A percentile compares a stretch with the other conserved stretches of the same genome.
Conservation (phyloP, 2,888 invertebrate genomes). For the Stramonita haemastoma region DNA sequence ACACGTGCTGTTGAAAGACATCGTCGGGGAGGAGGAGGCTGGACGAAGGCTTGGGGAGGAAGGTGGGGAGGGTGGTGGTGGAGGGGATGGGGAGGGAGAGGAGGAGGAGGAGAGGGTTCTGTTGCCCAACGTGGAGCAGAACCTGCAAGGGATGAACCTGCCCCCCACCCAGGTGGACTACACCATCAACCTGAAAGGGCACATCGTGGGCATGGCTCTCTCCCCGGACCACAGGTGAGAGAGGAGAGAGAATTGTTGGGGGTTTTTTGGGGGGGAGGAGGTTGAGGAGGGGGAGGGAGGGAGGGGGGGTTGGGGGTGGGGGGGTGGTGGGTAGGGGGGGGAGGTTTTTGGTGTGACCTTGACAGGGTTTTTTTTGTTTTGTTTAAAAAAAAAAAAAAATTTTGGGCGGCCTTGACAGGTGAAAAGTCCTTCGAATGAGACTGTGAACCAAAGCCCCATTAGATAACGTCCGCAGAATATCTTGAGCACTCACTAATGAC, state of each 20-base stretch:
- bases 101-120: slow-evolving; percentile 17
- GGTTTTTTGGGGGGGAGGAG: too few relatives aligned
- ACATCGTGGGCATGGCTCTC: slow-evolving; percentile 91
- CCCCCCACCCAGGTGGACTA: slow-evolving; percentile 87
- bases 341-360: too few relatives aligned
- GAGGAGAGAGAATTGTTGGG: slow-evolving; percentile 21
- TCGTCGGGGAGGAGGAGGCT: slow-evolving; percentile 52
- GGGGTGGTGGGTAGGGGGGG: too few relatives aligned
- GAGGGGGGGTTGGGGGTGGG: too few relatives aligned
- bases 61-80: not conserved
- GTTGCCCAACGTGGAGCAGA: slow-evolving; percentile 65
- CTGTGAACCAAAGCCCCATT: too few relatives aligned
- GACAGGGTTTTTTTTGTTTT: too few relatives aligned
- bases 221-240: slow-evolving; percentile 87
- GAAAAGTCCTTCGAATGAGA: too few relatives aligned
- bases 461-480: too few relatives aligned
- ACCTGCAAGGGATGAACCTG: slow-evolving; percentile 58
- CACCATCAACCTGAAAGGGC: slow-evolving; percentile 89
- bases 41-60: slow-evolving; percentile 13
- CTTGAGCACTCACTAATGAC: too few relatives aligned
- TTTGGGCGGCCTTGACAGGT: too few relatives aligned
- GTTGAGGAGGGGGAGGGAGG: too few relatives aligned
- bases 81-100: not conserved
- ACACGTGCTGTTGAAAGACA: slow-evolving; percentile 83
- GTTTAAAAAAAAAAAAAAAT: too few relatives aligned